phyloP scores from a whole-genome alignment of 2,888 invertebrate genomes.

The Amphipoea oculea region DNA sequence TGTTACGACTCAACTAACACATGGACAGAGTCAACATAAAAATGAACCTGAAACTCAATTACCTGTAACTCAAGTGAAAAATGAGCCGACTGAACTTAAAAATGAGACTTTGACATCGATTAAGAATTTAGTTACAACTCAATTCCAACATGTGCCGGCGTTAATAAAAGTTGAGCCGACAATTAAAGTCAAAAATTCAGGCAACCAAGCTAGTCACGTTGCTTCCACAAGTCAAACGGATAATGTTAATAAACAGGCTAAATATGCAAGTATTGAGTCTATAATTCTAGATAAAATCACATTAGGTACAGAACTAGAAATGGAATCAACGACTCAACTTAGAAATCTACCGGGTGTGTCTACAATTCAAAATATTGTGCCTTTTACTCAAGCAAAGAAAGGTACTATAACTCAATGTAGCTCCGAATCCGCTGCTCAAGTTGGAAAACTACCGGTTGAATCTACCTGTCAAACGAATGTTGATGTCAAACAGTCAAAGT shows the following conservation, averaged over 20 bases:
- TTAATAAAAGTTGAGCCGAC: slow-evolving; percentile 35
- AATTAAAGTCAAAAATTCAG: background rate
- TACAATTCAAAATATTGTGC: slow-evolving; percentile 28
- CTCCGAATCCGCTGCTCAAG: slow-evolving; percentile 8
- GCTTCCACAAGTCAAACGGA: background rate
- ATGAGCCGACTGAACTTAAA: slow-evolving; percentile 31
- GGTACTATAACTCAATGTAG: slow-evolving; percentile 5
- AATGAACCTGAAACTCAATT: background rate
- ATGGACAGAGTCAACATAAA: slow-evolving; percentile 14
- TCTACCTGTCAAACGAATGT: background rate
- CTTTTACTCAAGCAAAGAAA: slow-evolving; percentile 29
- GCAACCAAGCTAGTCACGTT: background rate
- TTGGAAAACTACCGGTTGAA: slow-evolving; percentile 13
- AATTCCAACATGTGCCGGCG: slow-evolving; percentile 21
- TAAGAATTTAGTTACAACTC: slow-evolving; percentile 45
- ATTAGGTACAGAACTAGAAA: slow-evolving; percentile 35
- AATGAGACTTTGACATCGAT: slow-evolving; percentile 12
- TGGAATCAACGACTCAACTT: slow-evolving; percentile 20
- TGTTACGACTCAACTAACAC: slow-evolving; percentile 38
- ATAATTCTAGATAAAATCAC: slow-evolving; percentile 41
- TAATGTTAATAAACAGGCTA: slow-evolving; percentile 3
- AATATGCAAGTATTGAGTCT: slow-evolving; percentile 34
- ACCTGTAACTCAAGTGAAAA: slow-evolving; percentile 2
- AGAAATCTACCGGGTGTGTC: slow-evolving; percentile 22
- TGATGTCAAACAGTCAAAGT: slow-evolving; percentile 4